phyloP scores from a whole-genome alignment of 2,797 vertebrate species.

The Hoplostethus atlanticus region DNA sequence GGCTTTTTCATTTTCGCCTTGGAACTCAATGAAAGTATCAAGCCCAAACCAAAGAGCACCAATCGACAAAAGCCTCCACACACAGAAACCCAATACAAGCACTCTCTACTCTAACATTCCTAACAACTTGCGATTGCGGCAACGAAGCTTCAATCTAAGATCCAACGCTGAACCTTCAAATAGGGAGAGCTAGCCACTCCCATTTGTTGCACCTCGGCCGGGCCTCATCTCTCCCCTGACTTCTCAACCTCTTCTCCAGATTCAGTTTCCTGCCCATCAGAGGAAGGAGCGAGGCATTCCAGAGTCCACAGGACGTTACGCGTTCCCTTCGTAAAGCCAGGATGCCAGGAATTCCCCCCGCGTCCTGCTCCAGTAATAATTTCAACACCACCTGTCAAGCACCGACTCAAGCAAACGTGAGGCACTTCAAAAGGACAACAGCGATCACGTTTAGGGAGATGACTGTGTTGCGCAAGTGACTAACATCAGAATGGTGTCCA shows the following conservation, averaged over 20 bases:
- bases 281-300: conserved; percentile 53
- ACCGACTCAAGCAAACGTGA: conserved; percentile 41
- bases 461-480: conserved; percentile 24
- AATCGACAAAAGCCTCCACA: not conserved
- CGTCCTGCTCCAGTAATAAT: conserved; percentile 51
- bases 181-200: not conserved
- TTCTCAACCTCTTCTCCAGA: conserved; percentile 35
- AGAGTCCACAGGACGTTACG: conserved; percentile 48
- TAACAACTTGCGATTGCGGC: not conserved
- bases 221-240: conserved; percentile 14
- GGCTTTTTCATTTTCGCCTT: not conserved
- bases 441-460: conserved; percentile 42
- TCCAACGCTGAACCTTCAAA: not conserved
- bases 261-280: conserved; percentile 55
- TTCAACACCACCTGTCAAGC: conserved; percentile 38
- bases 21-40: not conserved
- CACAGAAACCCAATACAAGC: not conserved
- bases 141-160: not conserved
- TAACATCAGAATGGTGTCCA: conserved; percentile 18
- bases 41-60: not conserved
- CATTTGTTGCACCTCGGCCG: not conserved
- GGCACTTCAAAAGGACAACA: conserved; percentile 48
- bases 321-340: conserved; percentile 42
- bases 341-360: conserved; percentile 65
- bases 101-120: not conserved